Evolutionary conservation across 2,888 invertebrate genomes (phyloP), one percentile per base, ranked within the genome.

Genomic region (Rhamphomyia laevipes): DNA sequence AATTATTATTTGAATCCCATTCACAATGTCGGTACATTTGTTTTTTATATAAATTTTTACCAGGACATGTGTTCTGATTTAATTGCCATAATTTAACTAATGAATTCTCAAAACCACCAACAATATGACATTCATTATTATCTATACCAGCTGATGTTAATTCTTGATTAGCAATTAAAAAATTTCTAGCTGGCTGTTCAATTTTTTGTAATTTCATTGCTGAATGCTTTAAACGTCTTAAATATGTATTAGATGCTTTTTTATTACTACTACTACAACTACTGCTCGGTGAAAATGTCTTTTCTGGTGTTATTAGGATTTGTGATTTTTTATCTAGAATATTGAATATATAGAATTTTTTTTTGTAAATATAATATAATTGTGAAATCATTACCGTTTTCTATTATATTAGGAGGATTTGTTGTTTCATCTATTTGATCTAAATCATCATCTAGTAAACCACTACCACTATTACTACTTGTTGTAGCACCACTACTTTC

Each of bases 1-100:
- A 51, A 40, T 56, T 56, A 45, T 63, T 66, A 51, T 64, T 65
- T 1, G 66, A 49, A 43, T 65, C 63, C 69, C 69, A 71, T 3
- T 57, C 53, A 46, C 70, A 71, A 27, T 27, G 6, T 27, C 11
- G 12, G 6, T 9, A 21, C 15, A n/a, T 21, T 6, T 42, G 21
- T 1, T 58, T 60, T 13, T 59, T 53, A 50, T 66, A 71, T 2
- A 70, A 56, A 54, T 63, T 65, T 51, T 58, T 63, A 1, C 71
- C 70, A 3, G 58, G 54, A 33, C 57, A 59, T 17, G 58, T 60
- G 23, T 63, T 64, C 49, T 66, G 63, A 54, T 68, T 65, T 11
- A 70, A 57, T 50, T 70, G 66, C 69, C 70, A 71, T 23, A 71
- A 52, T 50, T 66, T 63, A 6, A 71, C 60, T 18, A 61, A 57